Base-by-base conservation (phyloP, 2,113 vertebrate genomes). In the Megaptera novaeangliae region DNA sequence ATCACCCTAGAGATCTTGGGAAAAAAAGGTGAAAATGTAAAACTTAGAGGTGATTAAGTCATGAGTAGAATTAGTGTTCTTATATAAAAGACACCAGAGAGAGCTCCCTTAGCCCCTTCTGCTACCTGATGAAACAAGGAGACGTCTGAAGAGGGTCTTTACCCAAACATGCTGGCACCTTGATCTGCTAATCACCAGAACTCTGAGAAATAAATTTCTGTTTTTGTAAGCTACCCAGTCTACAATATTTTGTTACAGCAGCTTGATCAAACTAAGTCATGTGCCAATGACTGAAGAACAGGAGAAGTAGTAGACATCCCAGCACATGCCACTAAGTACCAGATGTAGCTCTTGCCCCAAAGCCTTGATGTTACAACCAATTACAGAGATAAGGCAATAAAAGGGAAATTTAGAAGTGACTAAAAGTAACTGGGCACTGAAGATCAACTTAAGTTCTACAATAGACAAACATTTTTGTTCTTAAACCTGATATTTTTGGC, bases 361-460 rank as follows among this genome's bases (percentile, higher is more conserved):
- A 18, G 31, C 8, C 29, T 92, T 13, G 25, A 64, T 71, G 8
- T 13, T 20, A 2, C 8, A 2, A 13, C 6, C 1, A 41, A 2
- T 64, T 8, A 18, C 3, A 78, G 3, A 11, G 34, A 64, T 20
- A 17, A 72, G 31, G 34, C 44, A 29, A 81, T 11, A 27, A 80
- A 59, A 85, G 59, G n/a, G 61, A 63, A 69, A 92, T 64, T 64
- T 59, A 20, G 8, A 69, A 94, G 34, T 74, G n/a, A 91, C 6
- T 59, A 82, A 49, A 39, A 52, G 21, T 23, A 88, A 55, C 46
- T n/a, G 39, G 36, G 18, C n/a, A 46, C 77, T 14, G 3, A 85
- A 74, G 7, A 89, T 6, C n/a, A 91, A 85, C 55, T 80, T 77
- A 44, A 66, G 46, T 92, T 92, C 57, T 78, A 27, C 11, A 71